Conservation (phyloP, 2,888 invertebrate species). For the Ormyrus thymus region DNA sequence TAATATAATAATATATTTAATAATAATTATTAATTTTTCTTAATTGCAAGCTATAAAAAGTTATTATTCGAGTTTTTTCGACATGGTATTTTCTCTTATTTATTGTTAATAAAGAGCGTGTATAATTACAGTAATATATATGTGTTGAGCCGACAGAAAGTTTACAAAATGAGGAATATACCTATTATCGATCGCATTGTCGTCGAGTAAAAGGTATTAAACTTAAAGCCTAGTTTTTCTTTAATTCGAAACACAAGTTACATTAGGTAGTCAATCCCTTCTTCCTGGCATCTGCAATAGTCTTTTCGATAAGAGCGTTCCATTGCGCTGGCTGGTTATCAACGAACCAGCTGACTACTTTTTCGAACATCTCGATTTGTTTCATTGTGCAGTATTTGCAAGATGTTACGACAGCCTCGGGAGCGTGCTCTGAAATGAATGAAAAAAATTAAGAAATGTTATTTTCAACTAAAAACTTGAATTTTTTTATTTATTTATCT, state of each 20-base stretch:
- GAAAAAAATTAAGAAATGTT: neutral
- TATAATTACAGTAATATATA: slow-evolving; percentile 4
- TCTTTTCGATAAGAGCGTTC: slow-evolving; percentile 60
- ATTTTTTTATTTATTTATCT: no score
- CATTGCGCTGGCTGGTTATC: slow-evolving; percentile 62
- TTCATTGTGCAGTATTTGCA: slow-evolving; percentile 65
- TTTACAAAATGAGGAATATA: slow-evolving; percentile 24
- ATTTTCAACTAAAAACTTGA: no score
- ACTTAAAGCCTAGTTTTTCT: neutral
- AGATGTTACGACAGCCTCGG: slow-evolving; percentile 65
- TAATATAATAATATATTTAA: no score
- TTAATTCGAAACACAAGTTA: neutral
- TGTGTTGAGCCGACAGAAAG: slow-evolving; percentile 38
- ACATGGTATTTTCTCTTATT: slow-evolving; percentile 18
- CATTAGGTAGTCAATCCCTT: slow-evolving; percentile 15
- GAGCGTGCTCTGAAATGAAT: slow-evolving; percentile 53
- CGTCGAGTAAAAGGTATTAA: neutral
- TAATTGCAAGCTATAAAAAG: no score
- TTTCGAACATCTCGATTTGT: slow-evolving; percentile 62
- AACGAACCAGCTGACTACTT: slow-evolving; percentile 64
- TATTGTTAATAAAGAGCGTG: slow-evolving; percentile 41
- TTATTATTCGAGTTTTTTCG: no score
- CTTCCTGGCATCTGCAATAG: slow-evolving; percentile 56
- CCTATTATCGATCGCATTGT: neutral
- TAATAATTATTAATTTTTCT: no score